Conservation (phyloP, 2,888 invertebrate species). For the Dendrolimus houi region DNA sequence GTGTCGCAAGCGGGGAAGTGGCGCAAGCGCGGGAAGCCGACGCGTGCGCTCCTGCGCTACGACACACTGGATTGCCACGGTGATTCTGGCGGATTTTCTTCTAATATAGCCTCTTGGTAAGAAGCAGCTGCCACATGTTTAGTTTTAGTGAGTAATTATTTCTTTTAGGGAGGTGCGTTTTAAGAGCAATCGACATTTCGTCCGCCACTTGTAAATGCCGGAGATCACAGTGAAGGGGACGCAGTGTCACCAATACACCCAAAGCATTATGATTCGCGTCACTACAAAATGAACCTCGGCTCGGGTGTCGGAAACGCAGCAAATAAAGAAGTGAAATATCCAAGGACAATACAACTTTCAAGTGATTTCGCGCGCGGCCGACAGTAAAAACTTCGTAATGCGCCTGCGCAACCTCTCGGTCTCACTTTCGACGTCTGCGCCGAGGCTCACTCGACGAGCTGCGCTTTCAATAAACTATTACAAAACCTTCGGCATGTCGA, state of each 20-base stretch:
- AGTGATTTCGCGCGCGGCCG: constrained; percentile 74
- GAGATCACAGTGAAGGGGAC: constrained; percentile 56
- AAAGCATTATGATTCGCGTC: constrained; percentile 45
- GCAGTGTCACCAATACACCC: constrained; percentile 37
- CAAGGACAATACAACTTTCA: constrained; percentile 76
- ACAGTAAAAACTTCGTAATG: constrained; percentile 74
- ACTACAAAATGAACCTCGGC: constrained; percentile 56
- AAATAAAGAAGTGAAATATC: constrained; percentile 74
- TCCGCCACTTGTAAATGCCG: constrained; percentile 6
- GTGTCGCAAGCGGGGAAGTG: constrained; percentile 71
- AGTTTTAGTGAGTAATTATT: not conserved
- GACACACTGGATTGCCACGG: constrained; percentile 53
- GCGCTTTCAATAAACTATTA: constrained; percentile 64
- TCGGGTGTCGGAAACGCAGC: constrained; percentile 66
- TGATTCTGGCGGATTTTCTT: constrained; percentile 37
- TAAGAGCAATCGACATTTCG: not conserved
- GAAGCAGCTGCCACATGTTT: constrained; percentile 21
- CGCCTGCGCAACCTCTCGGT: constrained; percentile 72
- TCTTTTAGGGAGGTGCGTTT: not conserved
- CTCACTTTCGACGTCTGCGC: constrained; percentile 68
- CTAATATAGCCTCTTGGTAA: constrained; percentile 41
- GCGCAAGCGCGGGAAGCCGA: constrained; percentile 67
- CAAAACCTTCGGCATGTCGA: constrained; percentile 65
- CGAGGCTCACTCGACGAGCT: constrained; percentile 48
- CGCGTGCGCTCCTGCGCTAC: constrained; percentile 49